Conservation (phyloP, 2,797 vertebrate genomes). For the Gallirallus australis region DNA sequence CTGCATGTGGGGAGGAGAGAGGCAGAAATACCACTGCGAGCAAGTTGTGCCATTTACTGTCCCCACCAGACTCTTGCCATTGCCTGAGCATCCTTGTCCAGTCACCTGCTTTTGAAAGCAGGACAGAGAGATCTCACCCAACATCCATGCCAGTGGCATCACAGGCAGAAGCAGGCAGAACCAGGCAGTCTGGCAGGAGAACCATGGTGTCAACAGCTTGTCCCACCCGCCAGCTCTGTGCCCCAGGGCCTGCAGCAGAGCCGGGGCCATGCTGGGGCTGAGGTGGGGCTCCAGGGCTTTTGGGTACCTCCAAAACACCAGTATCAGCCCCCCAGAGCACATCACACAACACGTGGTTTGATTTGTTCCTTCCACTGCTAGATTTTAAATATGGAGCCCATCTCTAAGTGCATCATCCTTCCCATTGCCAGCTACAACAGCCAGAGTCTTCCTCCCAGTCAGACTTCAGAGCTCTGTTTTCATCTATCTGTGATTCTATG, state of each 20-base stretch:
- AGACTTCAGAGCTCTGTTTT: not conserved
- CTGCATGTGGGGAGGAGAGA: not conserved
- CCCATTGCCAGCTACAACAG: too few relatives aligned
- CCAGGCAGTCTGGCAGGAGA: not conserved
- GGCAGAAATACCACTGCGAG: not conserved
- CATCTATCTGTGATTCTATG: not conserved
- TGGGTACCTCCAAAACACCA: not conserved
- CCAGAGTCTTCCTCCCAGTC: too few relatives aligned
- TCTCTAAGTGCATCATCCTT: too few relatives aligned
- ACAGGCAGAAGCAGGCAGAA: not conserved
- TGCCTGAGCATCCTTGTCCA: not conserved
- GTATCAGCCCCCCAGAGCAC: not conserved
- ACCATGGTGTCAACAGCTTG: accelerated
- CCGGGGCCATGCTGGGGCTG: accelerated
- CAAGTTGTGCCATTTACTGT: not conserved
- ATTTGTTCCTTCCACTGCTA: not conserved
- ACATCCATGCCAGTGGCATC: not conserved
- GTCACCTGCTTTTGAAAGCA: not conserved
- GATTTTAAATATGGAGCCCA: too few relatives aligned
- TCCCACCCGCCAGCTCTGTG: not conserved
- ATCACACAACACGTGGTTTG: not conserved
- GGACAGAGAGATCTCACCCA: not conserved
- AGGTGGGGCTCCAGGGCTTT: not conserved
- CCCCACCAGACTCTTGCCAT: not conserved
- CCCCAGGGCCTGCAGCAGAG: not conserved